These are phyloP conservation scores for Eunapius fragilis DNA, from an alignment of 37 sponge, comb jelly and placozoan genomes.

Conservation along the genomic window DNA sequence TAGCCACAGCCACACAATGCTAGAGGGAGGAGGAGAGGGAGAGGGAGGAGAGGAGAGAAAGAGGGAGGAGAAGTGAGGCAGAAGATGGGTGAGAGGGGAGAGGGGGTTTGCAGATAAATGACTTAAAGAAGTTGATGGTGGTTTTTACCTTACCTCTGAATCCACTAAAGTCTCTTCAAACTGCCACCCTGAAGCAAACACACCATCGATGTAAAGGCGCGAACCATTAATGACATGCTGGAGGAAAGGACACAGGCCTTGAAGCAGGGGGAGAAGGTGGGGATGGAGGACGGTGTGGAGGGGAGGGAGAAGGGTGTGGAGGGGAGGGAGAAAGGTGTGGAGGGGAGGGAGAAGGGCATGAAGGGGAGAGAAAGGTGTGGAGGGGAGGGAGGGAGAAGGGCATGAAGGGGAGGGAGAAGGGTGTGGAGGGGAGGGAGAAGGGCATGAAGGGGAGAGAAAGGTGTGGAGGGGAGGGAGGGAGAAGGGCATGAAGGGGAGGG, in stretches of 20 bases:
- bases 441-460: not conserved
- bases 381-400: not conserved
- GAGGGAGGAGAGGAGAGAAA: not conserved
- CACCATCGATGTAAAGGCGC: constrained; percentile 40
- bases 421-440: too few species aligned
- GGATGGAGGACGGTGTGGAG: not conserved
- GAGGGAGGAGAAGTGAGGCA: not conserved
- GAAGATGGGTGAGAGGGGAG: too few species aligned
- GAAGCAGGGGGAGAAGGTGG: not conserved
- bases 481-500: not conserved
- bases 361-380: not conserved
- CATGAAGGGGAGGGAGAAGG: not conserved
- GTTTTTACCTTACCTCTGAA: constrained; percentile 9
- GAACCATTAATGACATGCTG: constrained; percentile 21
- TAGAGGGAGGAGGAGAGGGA: not conserved
- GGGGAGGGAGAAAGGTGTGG: not conserved
- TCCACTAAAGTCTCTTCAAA: constrained; percentile 76
- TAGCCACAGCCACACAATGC: constrained; percentile 80
- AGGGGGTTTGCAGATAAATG: not conserved
- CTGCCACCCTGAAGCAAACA: constrained; percentile 37
- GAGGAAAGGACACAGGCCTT: not conserved
- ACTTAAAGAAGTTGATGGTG: not conserved
- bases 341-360: not conserved
- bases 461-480: too few species aligned
- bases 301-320: too few species aligned